Evolutionary conservation across 37 sponge, comb jelly and placozoan genomes (phyloP), one percentile per base, ranked within the genome.

Genomic region (Sycon ciliatum): DNA sequence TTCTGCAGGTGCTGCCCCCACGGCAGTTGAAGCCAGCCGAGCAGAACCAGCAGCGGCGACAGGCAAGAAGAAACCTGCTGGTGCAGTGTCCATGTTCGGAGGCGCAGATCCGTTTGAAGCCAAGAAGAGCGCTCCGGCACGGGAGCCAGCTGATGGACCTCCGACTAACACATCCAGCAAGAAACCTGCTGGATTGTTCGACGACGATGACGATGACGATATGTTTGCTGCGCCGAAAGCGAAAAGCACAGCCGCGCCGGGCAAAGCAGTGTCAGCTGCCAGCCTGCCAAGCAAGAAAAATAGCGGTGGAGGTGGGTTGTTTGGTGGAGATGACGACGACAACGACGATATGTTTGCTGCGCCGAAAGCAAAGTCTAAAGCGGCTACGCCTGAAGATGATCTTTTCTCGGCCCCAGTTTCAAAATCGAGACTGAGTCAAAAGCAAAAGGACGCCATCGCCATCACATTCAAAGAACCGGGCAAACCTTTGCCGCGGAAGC

Each of bases 11-110:
- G n/a, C n/a, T n/a, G n/a, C n/a, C n/a, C n/a, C n/a, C 83, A 83
- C 2, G 87, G 83, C 13, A n/a, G n/a, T n/a, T n/a, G n/a, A n/a
- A n/a, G n/a, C n/a, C n/a, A n/a, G n/a, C n/a, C n/a, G n/a, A n/a
- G n/a, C n/a, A n/a, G n/a, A 23, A 72, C 69, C 72, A 79, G 40
- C 3, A 74, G 73, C 3, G 80, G 71, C 16, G 67, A 63, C 39
- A 28, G n/a, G 3, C 0, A 68, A 60, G 82, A 82, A 65, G 68
- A 74, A 74, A 58, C 68, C 75, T n/a, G 71, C 64, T 33, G 88
- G 88, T 26, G 88, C 69, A 18, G 84, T 87, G 37, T 33, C 83
- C 3, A 6, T 87, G 62, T 87, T 87, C 72, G 82, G 86, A 62
- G 87, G 79, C 2, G 72, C 68, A 5, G 68, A 38, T 33, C 9